These are phyloP conservation scores for Cynoglossus semilaevis DNA, from an alignment of 2,113 vertebrate genomes.

Conservation along the genomic window DNA sequence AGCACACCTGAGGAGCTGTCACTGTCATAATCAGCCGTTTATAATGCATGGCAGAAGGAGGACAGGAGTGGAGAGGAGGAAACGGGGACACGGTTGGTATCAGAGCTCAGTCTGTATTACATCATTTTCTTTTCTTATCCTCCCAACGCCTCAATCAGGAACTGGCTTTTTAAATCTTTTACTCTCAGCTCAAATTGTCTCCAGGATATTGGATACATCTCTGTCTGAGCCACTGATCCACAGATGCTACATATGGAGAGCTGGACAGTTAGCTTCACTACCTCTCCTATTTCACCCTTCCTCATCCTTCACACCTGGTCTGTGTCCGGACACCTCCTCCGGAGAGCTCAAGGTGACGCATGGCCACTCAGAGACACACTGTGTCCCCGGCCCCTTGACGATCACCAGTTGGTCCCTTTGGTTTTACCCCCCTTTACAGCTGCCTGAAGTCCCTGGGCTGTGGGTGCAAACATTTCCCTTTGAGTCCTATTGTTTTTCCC, in stretches of 20 bases:
- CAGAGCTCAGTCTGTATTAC: conserved; percentile 54
- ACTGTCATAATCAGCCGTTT: conserved; percentile 70
- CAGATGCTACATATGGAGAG: conserved; percentile 41
- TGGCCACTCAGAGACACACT: conserved; percentile 50
- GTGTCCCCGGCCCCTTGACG: conserved; percentile 34
- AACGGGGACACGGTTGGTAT: conserved; percentile 59
- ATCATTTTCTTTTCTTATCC: conserved; percentile 50
- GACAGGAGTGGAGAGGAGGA: conserved; percentile 57
- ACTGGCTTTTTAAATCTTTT: conserved; percentile 10
- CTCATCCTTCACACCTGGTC: conserved; percentile 56
- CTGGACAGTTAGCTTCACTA: conserved; percentile 19
- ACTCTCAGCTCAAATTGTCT: conserved; percentile 14
- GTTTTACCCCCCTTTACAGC: conserved; percentile 3
- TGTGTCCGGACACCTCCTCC: conserved; percentile 56
- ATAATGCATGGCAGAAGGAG: conserved; percentile 68
- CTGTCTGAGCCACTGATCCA: conserved; percentile 27
- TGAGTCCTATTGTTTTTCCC: conserved; percentile 53
- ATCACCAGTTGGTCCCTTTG: conserved; percentile 29
- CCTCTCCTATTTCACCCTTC: conserved; percentile 34
- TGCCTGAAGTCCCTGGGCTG: conserved; percentile 10
- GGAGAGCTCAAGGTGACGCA: conserved; percentile 68
- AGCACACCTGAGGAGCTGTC: conserved; percentile 73
- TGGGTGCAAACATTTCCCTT: conserved; percentile 18
- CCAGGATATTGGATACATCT: conserved; percentile 14
- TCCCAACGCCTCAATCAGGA: conserved; percentile 19